phyloP scores from a whole-genome alignment of 1,140 invertebrate species.

The Pseudomyrmex flavicornis region DNA sequence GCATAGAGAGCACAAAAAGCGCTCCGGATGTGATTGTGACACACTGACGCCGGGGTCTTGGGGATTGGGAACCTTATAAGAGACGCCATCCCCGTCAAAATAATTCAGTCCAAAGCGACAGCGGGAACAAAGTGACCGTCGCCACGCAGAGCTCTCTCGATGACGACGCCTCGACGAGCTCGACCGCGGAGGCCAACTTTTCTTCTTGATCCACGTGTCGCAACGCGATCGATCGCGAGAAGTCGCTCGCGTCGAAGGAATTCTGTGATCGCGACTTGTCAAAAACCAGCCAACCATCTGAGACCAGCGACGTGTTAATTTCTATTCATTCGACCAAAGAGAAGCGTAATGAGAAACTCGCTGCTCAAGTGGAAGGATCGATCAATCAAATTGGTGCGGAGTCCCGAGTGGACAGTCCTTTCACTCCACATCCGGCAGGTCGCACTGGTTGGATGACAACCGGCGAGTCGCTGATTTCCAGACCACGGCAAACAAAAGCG shows the following conservation, averaged over 20 bases:
- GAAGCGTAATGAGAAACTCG: neutral
- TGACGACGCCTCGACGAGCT: conserved; percentile 77
- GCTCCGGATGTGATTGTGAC: conserved; percentile 95
- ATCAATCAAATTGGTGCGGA: conserved; percentile 25
- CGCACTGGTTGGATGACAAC: conserved; percentile 39
- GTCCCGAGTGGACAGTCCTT: neutral
- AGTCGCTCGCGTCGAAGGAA: conserved; percentile 7
- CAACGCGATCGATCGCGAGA: conserved; percentile 53
- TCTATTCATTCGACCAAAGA: neutral
- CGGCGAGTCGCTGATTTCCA: conserved; percentile 58
- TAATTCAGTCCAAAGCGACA: neutral
- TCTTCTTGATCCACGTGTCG: conserved; percentile 80
- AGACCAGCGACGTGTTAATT: neutral
- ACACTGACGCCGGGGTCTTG: conserved; percentile 88
- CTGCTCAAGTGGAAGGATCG: neutral
- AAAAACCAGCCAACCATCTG: neutral
- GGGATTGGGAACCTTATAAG: conserved; percentile 87
- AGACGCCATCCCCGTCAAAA: conserved; percentile 85
- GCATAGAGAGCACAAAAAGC: conserved; percentile 92
- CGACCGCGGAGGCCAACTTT: conserved; percentile 73
- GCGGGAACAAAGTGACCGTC: conserved; percentile 72
- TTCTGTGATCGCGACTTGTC: conserved; percentile 17
- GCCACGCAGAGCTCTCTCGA: conserved; percentile 82
- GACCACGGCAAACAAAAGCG: neutral
- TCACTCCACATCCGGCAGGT: neutral